These are phyloP conservation scores for Hermaeophaga mercurialis DNA, from an alignment of 2,888 invertebrate species.

Conservation along the genomic window DNA sequence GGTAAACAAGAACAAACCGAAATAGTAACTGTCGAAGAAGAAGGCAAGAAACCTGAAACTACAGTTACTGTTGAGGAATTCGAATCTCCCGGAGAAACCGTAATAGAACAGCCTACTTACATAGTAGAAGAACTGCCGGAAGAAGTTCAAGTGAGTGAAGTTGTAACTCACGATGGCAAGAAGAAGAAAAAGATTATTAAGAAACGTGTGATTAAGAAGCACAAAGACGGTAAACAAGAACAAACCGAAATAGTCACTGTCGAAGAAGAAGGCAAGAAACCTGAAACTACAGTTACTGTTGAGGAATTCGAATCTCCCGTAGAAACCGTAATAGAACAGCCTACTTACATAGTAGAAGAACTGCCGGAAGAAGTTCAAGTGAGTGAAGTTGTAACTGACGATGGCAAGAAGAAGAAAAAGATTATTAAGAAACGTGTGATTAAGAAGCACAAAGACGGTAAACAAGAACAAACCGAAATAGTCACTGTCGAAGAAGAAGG, in stretches of 20 bases:
- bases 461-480: slow-evolving; percentile 50
- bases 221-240: slow-evolving; percentile 43
- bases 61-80: slow-evolving; percentile 43
- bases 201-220: slow-evolving; percentile 44
- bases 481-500: slow-evolving; percentile 52
- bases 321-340: slow-evolving; percentile 36
- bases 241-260: slow-evolving; percentile 55
- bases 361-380: slow-evolving; percentile 39
- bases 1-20: slow-evolving; percentile 49
- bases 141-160: slow-evolving; percentile 41
- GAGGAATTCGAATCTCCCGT: slow-evolving; percentile 46
- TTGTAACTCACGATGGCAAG: slow-evolving; percentile 47
- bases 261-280: slow-evolving; percentile 54
- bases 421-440: slow-evolving; percentile 54
- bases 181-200: slow-evolving; percentile 45
- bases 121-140: slow-evolving; percentile 20
- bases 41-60: slow-evolving; percentile 42
- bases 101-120: slow-evolving; percentile 46
- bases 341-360: slow-evolving; percentile 29
- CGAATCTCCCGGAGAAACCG: slow-evolving; percentile 46
- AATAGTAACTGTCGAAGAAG: slow-evolving; percentile 46
- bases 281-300: slow-evolving; percentile 52
- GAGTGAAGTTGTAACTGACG: slow-evolving; percentile 36
- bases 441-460: slow-evolving; percentile 54
- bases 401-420: slow-evolving; percentile 39